Percentiles rank a stretch among this genome's conserved stretches.
Conservation (phyloP, 2,113 vertebrate genomes). For the Corythoichthys haematopterus region DNA sequence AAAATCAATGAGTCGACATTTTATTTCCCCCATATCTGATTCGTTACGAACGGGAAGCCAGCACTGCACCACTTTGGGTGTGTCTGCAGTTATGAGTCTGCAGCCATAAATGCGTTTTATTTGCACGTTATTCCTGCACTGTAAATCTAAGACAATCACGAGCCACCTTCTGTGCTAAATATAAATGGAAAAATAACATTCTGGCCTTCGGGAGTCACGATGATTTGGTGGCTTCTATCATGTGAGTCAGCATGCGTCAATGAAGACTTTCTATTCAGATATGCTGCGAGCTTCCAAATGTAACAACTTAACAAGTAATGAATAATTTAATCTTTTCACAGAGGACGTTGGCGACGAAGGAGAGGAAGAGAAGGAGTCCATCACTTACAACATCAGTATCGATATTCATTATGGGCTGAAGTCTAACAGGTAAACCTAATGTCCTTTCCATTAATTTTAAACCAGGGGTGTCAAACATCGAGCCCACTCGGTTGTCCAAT, state of each 20-base stretch:
- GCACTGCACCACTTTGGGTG: conserved; percentile 28
- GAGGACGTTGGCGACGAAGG: conserved; percentile 98
- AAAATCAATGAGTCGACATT: neutral
- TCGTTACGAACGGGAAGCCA: neutral
- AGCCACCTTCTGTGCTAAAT: neutral
- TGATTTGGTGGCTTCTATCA: conserved; percentile 24
- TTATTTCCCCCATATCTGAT: neutral
- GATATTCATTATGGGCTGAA: conserved; percentile 97
- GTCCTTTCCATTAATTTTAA: neutral
- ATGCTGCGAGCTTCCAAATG: neutral
- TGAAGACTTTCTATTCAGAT: conserved; percentile 27
- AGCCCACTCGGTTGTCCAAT: too few relatives aligned
- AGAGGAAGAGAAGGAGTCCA: conserved; percentile 95
- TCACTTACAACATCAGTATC: conserved; percentile 89
- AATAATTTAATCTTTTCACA: conserved; percentile 50
- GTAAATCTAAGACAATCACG: neutral
- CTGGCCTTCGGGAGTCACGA: conserved; percentile 15
- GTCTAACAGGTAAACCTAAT: conserved; percentile 84
- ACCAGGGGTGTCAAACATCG: too few relatives aligned
- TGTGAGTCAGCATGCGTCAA: conserved; percentile 34
- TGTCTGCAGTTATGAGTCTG: neutral
- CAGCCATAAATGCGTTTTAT: neutral
- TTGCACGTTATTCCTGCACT: neutral
- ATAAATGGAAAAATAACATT: conserved; percentile 16
- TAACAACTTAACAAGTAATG: too few relatives aligned